These are phyloP conservation scores for Narcine bancroftii DNA, from an alignment of 2,113 vertebrate species.

Conservation along the genomic window DNA sequence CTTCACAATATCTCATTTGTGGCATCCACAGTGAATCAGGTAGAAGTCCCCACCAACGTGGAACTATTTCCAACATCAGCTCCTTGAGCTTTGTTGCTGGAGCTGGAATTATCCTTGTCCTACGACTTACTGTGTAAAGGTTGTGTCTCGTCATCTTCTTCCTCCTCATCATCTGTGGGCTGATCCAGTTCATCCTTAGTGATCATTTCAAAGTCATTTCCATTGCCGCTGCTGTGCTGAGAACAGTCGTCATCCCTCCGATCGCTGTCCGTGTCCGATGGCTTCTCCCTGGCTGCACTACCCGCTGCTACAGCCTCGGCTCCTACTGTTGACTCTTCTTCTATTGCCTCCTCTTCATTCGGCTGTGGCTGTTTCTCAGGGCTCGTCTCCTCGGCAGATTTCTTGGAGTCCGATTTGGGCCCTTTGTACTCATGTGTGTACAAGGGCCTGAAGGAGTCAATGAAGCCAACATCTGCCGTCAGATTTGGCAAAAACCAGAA, in stretches of 20 bases:
- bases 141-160: constrained; percentile 59
- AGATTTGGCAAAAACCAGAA: constrained; percentile 98
- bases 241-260: constrained; percentile 87
- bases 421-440: constrained; percentile 98
- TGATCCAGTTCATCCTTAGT: constrained; percentile 97
- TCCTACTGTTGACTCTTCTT: constrained; percentile 59
- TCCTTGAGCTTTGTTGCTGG: constrained; percentile 46
- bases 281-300: constrained; percentile 63
- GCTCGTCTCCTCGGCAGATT: constrained; percentile 55
- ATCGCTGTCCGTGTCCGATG: constrained; percentile 94
- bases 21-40: background rate
- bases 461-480: constrained; percentile 94
- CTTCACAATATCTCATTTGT: constrained; percentile 20
- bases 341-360: constrained; percentile 85
- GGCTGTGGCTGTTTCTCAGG: constrained; percentile 67
- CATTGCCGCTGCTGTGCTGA: constrained; percentile 93
- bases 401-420: constrained; percentile 76
- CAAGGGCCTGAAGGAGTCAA: constrained; percentile 95
- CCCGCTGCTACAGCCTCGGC: constrained; percentile 50
- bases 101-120: constrained; percentile 56
- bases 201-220: constrained; percentile 99
- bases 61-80: constrained; percentile 45
- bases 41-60: constrained; percentile 34
- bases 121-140: constrained; percentile 73
- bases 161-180: constrained; percentile 79